These are phyloP conservation scores for Rhinoptilus africanus DNA, from an alignment of 2,113 vertebrate species.

Conservation along the genomic window DNA sequence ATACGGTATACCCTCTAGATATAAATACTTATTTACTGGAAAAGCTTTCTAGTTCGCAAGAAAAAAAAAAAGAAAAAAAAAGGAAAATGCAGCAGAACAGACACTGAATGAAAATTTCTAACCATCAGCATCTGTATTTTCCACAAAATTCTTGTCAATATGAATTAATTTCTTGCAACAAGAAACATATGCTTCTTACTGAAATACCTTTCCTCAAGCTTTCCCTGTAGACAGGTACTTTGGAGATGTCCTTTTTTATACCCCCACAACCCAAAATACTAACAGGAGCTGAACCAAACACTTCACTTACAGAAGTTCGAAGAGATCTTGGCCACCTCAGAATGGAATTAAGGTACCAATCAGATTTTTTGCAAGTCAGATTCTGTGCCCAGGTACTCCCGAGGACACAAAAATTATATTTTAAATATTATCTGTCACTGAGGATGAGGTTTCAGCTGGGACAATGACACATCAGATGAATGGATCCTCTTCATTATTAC, in stretches of 20 bases:
- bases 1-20: not conserved
- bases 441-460: not conserved
- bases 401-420: not conserved
- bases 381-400: not conserved
- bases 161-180: not conserved
- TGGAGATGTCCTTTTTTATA: not conserved
- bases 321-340: not conserved
- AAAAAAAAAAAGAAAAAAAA: not conserved
- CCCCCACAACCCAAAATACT: not conserved
- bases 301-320: not conserved
- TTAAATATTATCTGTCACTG: not conserved
- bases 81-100: not conserved
- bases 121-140: not conserved
- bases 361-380: not conserved
- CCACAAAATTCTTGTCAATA: not conserved
- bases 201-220: not conserved
- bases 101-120: not conserved
- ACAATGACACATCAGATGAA: not conserved
- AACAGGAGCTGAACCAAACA: not conserved
- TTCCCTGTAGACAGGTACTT: not conserved
- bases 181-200: not conserved
- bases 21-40: not conserved
- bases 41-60: not conserved
- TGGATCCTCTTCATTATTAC: not conserved
- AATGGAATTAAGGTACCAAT: not conserved